A percentile compares a stretch with the other conserved stretches of the same genome.
Conservation (phyloP, 35 echinoderm and acorn worm genomes). For the Patiria miniata region DNA sequence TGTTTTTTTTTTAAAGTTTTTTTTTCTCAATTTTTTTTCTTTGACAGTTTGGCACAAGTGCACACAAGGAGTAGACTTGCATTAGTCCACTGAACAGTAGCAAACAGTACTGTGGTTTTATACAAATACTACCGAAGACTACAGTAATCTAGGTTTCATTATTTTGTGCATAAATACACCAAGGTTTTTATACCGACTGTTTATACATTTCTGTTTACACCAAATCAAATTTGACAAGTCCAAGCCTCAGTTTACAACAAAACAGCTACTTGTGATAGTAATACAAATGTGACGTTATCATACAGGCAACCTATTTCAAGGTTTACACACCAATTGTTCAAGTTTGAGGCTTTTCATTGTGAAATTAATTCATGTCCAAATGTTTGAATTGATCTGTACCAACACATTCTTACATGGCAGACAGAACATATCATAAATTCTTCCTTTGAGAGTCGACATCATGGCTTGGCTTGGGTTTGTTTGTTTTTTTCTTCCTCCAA, state of each 20-base stretch:
- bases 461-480: no score
- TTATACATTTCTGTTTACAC: conserved; percentile 1
- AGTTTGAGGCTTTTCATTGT: no score
- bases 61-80: conserved; percentile 24
- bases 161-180: conserved; percentile 26
- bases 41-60: conserved; percentile 30
- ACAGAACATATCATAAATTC: no score
- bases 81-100: conserved; percentile 25
- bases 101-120: conserved; percentile 25
- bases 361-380: no score
- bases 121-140: background rate
- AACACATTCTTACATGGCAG: no score
- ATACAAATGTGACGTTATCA: background rate
- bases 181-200: conserved; percentile 2
- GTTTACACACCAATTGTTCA: background rate
- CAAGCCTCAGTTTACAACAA: conserved; percentile 8
- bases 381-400: no score
- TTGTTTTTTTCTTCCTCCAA: no score
- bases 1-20: background rate
- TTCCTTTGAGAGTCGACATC: no score
- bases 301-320: background rate
- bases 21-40: background rate
- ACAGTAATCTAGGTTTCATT: conserved; percentile 8
- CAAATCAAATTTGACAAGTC: conserved; percentile 9
- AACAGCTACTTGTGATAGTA: background rate